phyloP scores from a whole-genome alignment of 2,797 vertebrate genomes.

The Anguilla marmorata region DNA sequence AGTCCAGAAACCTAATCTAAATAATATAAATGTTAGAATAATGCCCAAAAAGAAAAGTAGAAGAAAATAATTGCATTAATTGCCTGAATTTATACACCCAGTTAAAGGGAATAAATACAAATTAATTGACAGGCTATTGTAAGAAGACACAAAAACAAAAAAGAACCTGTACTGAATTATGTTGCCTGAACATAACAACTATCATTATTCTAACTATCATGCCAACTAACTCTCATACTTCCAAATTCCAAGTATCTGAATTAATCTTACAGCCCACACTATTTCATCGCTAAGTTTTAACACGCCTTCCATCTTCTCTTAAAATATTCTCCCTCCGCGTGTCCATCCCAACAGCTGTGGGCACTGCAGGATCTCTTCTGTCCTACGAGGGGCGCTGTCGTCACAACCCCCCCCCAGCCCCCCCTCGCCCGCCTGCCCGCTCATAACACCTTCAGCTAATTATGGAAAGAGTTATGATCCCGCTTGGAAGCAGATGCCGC shows the following conservation, averaged over 20 bases:
- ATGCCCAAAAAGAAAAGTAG: not conserved
- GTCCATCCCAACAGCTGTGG: slow-evolving; percentile 63
- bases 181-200: not conserved
- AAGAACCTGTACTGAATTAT: not conserved
- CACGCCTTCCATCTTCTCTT: slow-evolving; percentile 19
- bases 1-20: not conserved
- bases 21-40: not conserved
- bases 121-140: not conserved
- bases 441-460: slow-evolving; percentile 61
- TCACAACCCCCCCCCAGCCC: slow-evolving; percentile 30
- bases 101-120: not conserved
- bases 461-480: slow-evolving; percentile 66
- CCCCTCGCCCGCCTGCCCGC: slow-evolving; percentile 33
- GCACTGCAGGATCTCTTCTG: slow-evolving; percentile 62
- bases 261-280: not conserved
- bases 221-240: not conserved
- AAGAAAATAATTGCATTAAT: not conserved
- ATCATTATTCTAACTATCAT: not conserved
- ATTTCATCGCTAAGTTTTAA: not conserved
- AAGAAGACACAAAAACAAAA: not conserved
- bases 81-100: not conserved
- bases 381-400: slow-evolving; percentile 41
- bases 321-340: slow-evolving; percentile 36
- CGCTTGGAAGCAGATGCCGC: slow-evolving; percentile 66
- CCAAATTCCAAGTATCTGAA: not conserved